phyloP scores from a whole-genome alignment of 2,797 vertebrate species.

The Clarias pachynema region DNA sequence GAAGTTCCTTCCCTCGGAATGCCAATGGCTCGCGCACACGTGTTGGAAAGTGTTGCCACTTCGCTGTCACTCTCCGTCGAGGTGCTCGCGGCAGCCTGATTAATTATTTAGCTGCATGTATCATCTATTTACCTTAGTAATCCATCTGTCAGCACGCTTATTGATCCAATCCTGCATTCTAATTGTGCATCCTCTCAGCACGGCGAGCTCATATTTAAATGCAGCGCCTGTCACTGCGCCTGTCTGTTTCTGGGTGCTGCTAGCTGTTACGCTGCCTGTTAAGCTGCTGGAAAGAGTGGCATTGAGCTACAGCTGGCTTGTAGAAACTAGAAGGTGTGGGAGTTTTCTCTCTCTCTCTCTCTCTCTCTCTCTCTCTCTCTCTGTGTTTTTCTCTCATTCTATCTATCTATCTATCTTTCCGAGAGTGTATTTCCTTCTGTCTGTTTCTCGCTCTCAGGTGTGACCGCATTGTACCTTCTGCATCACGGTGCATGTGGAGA shows the following conservation, averaged over 20 bases:
- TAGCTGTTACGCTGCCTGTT: constrained; percentile 27
- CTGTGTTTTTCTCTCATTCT: not conserved
- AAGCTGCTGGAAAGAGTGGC: constrained; percentile 35
- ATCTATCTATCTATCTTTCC: not conserved
- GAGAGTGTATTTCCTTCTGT: not conserved
- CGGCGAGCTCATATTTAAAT: constrained; percentile 70
- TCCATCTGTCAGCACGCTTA: constrained; percentile 86
- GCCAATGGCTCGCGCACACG: constrained; percentile 43
- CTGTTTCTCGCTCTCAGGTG: constrained; percentile 44
- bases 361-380: not conserved
- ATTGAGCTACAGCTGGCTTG: constrained; percentile 50
- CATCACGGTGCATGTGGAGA: constrained; percentile 15
- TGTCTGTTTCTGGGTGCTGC: constrained; percentile 58
- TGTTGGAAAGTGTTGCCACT: constrained; percentile 61
- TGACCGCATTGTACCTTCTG: constrained; percentile 44
- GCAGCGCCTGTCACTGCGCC: constrained; percentile 67
- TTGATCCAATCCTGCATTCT: constrained; percentile 83
- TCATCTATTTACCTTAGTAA: constrained; percentile 87
- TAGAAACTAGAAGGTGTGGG: constrained; percentile 47
- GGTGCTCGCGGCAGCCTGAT: constrained; percentile 72
- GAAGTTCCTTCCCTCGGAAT: constrained; percentile 41
- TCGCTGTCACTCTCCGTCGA: constrained; percentile 55
- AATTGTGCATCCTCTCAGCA: constrained; percentile 75
- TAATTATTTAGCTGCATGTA: constrained; percentile 86
- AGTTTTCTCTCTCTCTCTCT: constrained; percentile 15